These are phyloP conservation scores for Crotalus tigris DNA, from an alignment of 2,113 vertebrate genomes.

Conservation along the genomic window DNA sequence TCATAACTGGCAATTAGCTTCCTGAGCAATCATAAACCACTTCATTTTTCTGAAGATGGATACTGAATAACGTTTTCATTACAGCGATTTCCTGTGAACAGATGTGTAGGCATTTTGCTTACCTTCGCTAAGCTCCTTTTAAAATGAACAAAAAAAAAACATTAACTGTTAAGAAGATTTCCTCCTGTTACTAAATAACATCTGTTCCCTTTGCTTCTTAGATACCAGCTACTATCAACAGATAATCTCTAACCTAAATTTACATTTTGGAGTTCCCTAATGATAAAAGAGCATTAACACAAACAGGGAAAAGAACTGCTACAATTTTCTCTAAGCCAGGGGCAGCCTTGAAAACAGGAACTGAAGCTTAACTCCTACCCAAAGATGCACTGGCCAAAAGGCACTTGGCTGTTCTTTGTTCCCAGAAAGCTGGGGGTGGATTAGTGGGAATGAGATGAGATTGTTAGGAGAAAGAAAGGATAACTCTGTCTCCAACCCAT, in stretches of 20 bases:
- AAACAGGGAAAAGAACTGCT: slow-evolving; percentile 1
- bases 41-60: not conserved
- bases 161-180: slow-evolving; percentile 42
- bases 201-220: slow-evolving; percentile 19
- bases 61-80: not conserved
- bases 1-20: not conserved
- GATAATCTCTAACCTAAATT: slow-evolving; percentile 47
- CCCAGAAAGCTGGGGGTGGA: not conserved
- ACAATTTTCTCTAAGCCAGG: not conserved
- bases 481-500: not conserved
- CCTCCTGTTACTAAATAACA: slow-evolving; percentile 56
- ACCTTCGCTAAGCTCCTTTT: slow-evolving; percentile 28
- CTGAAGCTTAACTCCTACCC: not conserved
- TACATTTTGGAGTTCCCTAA: slow-evolving; percentile 25
- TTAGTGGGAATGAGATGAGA: not conserved
- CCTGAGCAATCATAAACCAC: not conserved
- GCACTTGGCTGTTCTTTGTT: not conserved
- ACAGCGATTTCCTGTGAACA: slow-evolving; percentile 14
- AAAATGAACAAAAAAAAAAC: not conserved
- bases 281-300: slow-evolving; percentile 29
- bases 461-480: not conserved
- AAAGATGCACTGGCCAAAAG: not conserved
- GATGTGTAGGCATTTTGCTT: slow-evolving; percentile 34
- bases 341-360: not conserved
- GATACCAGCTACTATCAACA: slow-evolving; percentile 33